Base-by-base conservation (phyloP, 2,888 invertebrate genomes). In the Nemurella pictetii region DNA sequence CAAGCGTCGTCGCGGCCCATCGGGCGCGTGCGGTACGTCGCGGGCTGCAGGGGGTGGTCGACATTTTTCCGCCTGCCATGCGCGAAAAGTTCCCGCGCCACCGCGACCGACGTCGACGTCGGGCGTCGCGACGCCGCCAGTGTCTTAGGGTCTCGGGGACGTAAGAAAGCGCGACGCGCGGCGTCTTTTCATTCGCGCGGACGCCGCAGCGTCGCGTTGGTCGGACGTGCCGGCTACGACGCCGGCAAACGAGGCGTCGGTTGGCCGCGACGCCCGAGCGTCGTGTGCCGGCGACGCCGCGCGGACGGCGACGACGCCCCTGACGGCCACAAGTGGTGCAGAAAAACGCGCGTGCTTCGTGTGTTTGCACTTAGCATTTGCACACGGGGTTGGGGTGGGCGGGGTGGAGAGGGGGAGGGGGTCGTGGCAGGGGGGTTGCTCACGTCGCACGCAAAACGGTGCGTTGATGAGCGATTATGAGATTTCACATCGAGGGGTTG, bases 21-120 rank as follows among this genome's bases (percentile, higher is more conserved):
- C 75, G 20, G 27, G 26, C 32, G 30, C 20, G 72, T 25, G 28
- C 27, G 3, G 27, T 5, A 73, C 15, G 29, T 35, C 5, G 28
- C 72, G 78, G 84, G 30, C 35, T 75, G 85, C 36, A 36, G 75
- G 83, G 73, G 83, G 30, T 74, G 83, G 36, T 36, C 77, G n/a
- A 55, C 36, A 85, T 84, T 86, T 87, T 87, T 87, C 86, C 86
- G 87, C 83, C 87, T 87, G 87, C 83, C 87, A 87, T 87, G 87
- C 87, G 87, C 87, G 86, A 87, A 87, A 87, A 87, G 75, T 85
- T 87, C 85, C 83, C 86, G 83, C 81, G 80, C 84, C 85, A 80
- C 86, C 86, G 78, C 20, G 2, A 1, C 2, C 15, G 55, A 1
- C 1, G 85, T 82, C 72, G 1, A 12, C 26, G 80, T 5, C 25